Evolutionary conservation across 2,797 vertebrate genomes (phyloP), one percentile per base, ranked within the genome.

Genomic region (Morelia viridis): DNA sequence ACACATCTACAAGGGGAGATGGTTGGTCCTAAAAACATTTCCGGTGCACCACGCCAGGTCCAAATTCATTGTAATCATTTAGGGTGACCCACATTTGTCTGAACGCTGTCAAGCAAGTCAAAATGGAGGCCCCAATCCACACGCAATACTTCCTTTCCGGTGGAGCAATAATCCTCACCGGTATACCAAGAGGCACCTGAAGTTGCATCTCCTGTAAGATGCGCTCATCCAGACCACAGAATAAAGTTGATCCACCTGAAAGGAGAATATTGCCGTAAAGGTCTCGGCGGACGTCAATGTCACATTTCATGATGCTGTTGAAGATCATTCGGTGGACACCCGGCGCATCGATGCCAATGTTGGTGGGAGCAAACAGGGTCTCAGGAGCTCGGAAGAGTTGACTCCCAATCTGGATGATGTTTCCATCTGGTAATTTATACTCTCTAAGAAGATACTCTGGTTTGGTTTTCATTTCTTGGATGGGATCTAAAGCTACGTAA

Each of bases 251-350:
- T 0, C 94, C 95, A 0, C 95, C 93, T 0, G 91, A 93, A 31
- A 96, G 92, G 50, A 95, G 86, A 53, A 96, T 28, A 4, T 94
- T 96, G 58, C 91, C 80, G 0, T 93, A 94, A 4, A 97, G 95
- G 13, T 89, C 92, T 90, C 90, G 93, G 19, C 88, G 86, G 35
- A 95, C 10, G 0, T 95, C 93, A 0, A 95, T 92, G 85, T 95
- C 94, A 0, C 92, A 80, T n/a, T 93, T 95, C 57, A 85, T 85
- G 19, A 95, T 60, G n/a, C 92, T 95, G 85, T 92, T 94, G 91
- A 92, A 94, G 57, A 93, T 85, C 92, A 95, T 93, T 68, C 80
- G 89, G 88, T 95, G 93, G 7, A 96, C 80, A 0, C 94, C 94
- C 0, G 94, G 92, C 12, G 95, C 93, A 19, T 97, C 96, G 0